Evolutionary conservation across 1,140 invertebrate genomes (phyloP).

Genomic region (Drosophila ercepeae): DNA sequence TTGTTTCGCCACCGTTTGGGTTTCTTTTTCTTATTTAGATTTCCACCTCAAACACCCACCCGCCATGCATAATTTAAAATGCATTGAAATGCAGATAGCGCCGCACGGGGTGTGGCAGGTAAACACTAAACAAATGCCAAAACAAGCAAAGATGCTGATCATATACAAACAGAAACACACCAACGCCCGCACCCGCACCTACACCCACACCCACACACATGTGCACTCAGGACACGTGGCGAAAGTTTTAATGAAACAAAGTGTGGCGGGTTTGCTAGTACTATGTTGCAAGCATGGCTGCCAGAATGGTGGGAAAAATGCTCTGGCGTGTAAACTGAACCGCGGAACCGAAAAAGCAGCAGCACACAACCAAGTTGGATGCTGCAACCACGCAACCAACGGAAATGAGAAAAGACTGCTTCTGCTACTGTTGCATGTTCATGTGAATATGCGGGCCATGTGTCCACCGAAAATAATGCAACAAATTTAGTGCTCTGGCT

Average conservation of each 20-base stretch:
- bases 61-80: conserved; percentile 70
- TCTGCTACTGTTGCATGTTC: neutral
- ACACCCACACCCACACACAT: conserved; percentile 4
- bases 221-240: conserved; percentile 54
- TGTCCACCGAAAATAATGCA: conserved; percentile 58
- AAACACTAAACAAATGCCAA: conserved; percentile 69
- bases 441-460: conserved; percentile 20
- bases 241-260: conserved; percentile 81
- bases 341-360: conserved; percentile 45
- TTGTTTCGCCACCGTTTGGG: conserved; percentile 9
- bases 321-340: conserved; percentile 66
- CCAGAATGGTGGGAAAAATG: conserved; percentile 33
- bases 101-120: conserved; percentile 14
- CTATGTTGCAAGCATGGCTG: conserved; percentile 19
- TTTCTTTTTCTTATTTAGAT: conserved; percentile 7
- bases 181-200: neutral
- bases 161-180: conserved; percentile 44
- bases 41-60: neutral
- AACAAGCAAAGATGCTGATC: conserved; percentile 71
- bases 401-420: conserved; percentile 70
- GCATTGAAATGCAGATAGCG: conserved; percentile 62
- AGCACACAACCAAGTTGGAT: conserved; percentile 6
- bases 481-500: conserved; percentile 51
- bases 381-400: conserved; percentile 49
- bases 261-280: conserved; percentile 32